These are phyloP conservation scores for Hyla sarda DNA, from an alignment of 2,113 vertebrate genomes.

Conservation along the genomic window DNA sequence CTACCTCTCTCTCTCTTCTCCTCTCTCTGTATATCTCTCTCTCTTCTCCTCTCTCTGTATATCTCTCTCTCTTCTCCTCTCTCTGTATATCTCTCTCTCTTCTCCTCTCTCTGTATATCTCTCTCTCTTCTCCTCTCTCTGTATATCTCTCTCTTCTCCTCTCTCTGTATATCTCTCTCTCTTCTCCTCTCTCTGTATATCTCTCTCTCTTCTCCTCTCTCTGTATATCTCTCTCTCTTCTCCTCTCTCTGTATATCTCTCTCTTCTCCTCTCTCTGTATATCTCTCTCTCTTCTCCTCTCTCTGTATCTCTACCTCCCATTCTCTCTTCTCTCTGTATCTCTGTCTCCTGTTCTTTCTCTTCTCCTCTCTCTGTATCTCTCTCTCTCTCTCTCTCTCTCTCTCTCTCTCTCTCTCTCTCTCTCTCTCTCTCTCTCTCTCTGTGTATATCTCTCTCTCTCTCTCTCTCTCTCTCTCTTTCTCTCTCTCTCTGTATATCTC, in stretches of 20 bases:
- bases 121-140: too few relatives aligned
- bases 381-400: too few relatives aligned
- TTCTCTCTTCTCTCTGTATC: too few relatives aligned
- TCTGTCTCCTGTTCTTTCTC: too few relatives aligned
- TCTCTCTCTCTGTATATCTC: background rate
- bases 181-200: background rate
- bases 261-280: background rate
- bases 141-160: background rate
- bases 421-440: background rate
- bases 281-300: background rate
- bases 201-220: too few relatives aligned
- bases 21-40: background rate
- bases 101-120: too few relatives aligned
- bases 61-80: background rate
- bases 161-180: too few relatives aligned
- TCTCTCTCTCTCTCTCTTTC: fast-evolving
- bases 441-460: background rate
- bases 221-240: background rate
- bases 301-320: background rate
- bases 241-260: background rate
- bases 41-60: background rate
- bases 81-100: background rate
- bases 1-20: background rate
- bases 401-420: background rate
- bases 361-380: too few relatives aligned